phyloP scores from a whole-genome alignment of 2,888 invertebrate genomes.

The Tupiocoris notatus region DNA sequence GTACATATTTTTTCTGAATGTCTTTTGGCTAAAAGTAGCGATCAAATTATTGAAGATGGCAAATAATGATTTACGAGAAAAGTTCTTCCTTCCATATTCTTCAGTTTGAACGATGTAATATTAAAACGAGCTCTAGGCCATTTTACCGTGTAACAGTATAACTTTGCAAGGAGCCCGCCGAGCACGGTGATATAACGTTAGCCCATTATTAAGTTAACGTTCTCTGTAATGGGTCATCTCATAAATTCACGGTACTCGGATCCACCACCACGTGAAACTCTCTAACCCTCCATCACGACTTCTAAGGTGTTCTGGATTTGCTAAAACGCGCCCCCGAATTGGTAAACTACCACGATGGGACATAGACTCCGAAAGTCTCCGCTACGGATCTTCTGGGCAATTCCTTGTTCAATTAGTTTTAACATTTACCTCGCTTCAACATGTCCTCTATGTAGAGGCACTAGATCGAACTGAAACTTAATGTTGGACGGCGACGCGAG shows the following conservation, averaged over 20 bases:
- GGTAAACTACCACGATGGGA: not conserved
- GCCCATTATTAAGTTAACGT: constrained; percentile 22
- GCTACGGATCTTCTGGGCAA: not conserved
- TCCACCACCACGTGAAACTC: not conserved
- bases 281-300: not conserved
- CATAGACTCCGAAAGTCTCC: not conserved
- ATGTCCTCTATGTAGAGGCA: not conserved
- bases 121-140: not conserved
- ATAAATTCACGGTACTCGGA: not conserved
- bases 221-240: constrained; percentile 15
- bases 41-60: too few species aligned
- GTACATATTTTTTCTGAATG: too few species aligned
- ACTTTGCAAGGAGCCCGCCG: not conserved
- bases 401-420: not conserved
- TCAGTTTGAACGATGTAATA: not conserved
- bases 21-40: too few species aligned
- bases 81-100: too few species aligned
- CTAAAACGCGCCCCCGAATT: not conserved
- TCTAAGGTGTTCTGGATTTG: not conserved
- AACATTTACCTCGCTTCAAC: not conserved
- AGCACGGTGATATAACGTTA: not conserved
- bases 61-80: too few species aligned
- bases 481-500: not conserved
- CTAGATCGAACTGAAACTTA: not conserved
- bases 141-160: not conserved